Percentiles rank a stretch among this genome's conserved stretches.
These are phyloP conservation scores for Galleria mellonella DNA, from an alignment of 1,140 invertebrate species.

Conservation along the genomic window DNA sequence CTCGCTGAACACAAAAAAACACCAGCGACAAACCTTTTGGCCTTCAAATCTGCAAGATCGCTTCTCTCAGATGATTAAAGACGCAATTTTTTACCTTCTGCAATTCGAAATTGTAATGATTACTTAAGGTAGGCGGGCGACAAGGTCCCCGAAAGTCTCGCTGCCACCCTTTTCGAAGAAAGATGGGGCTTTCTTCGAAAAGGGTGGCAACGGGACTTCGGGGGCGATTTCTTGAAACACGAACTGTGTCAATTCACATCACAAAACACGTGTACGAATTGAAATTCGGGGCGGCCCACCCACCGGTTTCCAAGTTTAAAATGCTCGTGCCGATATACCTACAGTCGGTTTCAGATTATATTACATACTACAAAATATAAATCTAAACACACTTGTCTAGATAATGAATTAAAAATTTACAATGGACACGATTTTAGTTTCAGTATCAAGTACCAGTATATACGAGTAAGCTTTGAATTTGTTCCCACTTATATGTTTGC, in stretches of 20 bases:
- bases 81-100: constrained; percentile 5
- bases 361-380: too few species aligned
- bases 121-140: neutral
- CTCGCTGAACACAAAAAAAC: neutral
- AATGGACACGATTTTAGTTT: too few species aligned
- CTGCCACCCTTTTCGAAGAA: neutral
- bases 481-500: too few species aligned
- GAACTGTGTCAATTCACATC: neutral
- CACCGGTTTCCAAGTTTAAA: too few species aligned
- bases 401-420: too few species aligned
- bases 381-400: too few species aligned
- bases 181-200: neutral
- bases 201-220: constrained; percentile 4
- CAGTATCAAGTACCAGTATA: too few species aligned
- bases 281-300: neutral
- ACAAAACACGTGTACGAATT: neutral
- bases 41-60: too few species aligned
- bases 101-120: constrained; percentile 25
- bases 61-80: neutral
- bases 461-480: too few species aligned
- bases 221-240: neutral
- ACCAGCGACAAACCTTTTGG: too few species aligned
- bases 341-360: too few species aligned
- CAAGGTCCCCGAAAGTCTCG: constrained; percentile 3
- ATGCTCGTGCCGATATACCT: too few species aligned